A percentile compares a stretch with the other conserved stretches of the same genome.
Conservation (phyloP, 1,140 invertebrate genomes). For the Cotesia glomerata region DNA sequence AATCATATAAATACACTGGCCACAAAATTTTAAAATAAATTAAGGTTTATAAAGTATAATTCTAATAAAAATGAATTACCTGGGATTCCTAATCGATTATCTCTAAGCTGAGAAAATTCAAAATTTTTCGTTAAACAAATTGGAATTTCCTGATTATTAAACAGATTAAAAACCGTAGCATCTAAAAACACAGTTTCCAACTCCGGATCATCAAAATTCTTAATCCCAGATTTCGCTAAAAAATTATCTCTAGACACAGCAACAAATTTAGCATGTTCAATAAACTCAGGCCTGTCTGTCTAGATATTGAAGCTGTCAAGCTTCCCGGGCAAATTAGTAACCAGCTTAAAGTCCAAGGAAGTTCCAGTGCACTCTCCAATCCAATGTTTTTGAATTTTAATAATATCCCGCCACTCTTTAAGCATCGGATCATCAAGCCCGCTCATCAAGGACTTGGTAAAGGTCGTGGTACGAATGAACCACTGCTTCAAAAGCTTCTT, state of each 20-base stretch:
- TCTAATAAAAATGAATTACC: too few species aligned
- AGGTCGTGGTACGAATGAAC: constrained; percentile 92
- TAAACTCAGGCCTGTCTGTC: constrained; percentile 78
- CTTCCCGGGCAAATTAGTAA: constrained; percentile 54
- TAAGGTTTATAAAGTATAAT: too few species aligned
- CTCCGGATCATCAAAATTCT: constrained; percentile 14
- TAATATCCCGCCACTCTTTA: constrained; percentile 84
- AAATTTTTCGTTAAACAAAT: constrained; percentile 73
- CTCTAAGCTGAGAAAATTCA: constrained; percentile 65
- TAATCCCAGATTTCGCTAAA: constrained; percentile 56
- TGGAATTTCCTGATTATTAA: constrained; percentile 73
- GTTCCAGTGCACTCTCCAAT: constrained; percentile 91
- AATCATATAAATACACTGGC: too few species aligned
- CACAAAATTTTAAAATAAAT: too few species aligned
- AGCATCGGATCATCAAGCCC: constrained; percentile 75
- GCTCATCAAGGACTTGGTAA: constrained; percentile 78
- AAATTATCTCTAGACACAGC: constrained; percentile 65
- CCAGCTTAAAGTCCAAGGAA: constrained; percentile 75
- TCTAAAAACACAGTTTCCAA: constrained; percentile 52
- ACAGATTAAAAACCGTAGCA: constrained; percentile 74
- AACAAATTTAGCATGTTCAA: constrained; percentile 74
- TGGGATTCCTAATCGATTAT: constrained; percentile 75
- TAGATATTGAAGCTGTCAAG: constrained; percentile 70
- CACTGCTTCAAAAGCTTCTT: constrained; percentile 90
- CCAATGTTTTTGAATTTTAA: constrained; percentile 92